Evolutionary conservation across 2,888 invertebrate genomes (phyloP).

Genomic region (Acleris literana): DNA sequence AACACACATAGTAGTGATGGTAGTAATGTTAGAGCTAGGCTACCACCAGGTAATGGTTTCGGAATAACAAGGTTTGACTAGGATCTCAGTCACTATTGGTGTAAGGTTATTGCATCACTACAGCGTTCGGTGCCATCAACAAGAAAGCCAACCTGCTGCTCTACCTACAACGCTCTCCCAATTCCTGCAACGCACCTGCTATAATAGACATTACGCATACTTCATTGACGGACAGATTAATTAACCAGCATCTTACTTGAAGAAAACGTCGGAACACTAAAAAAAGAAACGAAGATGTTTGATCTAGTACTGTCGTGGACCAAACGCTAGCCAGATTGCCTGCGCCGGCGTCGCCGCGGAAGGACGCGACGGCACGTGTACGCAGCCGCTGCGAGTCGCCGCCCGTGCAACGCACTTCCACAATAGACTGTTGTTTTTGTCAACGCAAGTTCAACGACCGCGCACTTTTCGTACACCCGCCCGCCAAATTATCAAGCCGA

Average conservation of each 20-base stretch:
- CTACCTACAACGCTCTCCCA: no score
- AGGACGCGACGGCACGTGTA: constrained; percentile 30
- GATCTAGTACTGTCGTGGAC: constrained; percentile 13
- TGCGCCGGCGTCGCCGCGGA: constrained; percentile 12
- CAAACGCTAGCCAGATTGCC: constrained; percentile 26
- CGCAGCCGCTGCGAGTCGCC: constrained; percentile 29
- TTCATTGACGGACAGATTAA: no score
- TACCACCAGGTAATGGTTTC: no score
- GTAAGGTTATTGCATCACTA: no score
- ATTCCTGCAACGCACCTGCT: no score
- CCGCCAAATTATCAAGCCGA: constrained; percentile 54
- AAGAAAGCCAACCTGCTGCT: no score
- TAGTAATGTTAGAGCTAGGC: no score
- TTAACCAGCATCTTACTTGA: no score
- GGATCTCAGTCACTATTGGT: background rate
- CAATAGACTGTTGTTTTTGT: constrained; percentile 72
- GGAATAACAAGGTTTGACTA: background rate
- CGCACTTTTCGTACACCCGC: constrained; percentile 64
- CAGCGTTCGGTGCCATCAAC: no score
- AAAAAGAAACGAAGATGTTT: constrained; percentile 1
- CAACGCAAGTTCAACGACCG: constrained; percentile 61
- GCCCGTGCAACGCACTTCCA: constrained; percentile 61
- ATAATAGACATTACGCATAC: no score
- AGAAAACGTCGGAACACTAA: background rate
- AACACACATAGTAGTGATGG: no score